Evolutionary conservation across 2,797 vertebrate genomes (phyloP).

Genomic region (Peromyscus attwateri): DNA sequence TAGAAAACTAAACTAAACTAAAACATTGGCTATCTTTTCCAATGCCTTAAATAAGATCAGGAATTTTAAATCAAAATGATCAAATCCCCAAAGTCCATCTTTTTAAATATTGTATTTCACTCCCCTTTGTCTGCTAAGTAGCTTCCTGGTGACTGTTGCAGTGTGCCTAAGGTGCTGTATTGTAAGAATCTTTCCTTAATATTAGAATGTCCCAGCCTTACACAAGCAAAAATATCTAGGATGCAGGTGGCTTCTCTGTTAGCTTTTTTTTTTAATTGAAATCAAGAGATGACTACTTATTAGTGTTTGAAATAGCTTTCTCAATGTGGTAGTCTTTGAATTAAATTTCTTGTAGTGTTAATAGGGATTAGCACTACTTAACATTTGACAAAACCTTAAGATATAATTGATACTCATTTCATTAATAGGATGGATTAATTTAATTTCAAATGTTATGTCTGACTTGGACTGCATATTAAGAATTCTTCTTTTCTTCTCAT

Average conservation of each 20-base stretch:
- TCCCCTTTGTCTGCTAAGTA: neutral
- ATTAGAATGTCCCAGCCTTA: neutral
- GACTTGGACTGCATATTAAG: neutral
- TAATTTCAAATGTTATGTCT: slow-evolving; percentile 33
- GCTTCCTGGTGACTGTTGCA: neutral
- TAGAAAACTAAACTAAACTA: too few relatives aligned
- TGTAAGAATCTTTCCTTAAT: neutral
- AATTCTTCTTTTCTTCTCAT: slow-evolving; percentile 1
- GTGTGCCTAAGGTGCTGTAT: neutral
- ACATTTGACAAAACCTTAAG: slow-evolving; percentile 46
- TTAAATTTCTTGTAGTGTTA: slow-evolving; percentile 24
- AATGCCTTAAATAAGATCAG: neutral
- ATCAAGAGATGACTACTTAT: neutral
- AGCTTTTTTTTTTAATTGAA: neutral
- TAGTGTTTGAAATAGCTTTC: slow-evolving; percentile 38
- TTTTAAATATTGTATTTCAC: neutral
- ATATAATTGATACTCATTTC: slow-evolving; percentile 47
- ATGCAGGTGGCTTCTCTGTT: neutral
- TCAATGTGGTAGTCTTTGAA: slow-evolving; percentile 18
- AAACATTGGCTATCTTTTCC: neutral
- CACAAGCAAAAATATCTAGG: slow-evolving; percentile 26
- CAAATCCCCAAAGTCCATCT: neutral
- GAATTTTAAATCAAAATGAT: neutral
- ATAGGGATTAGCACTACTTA: neutral
- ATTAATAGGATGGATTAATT: slow-evolving; percentile 36